Evolutionary conservation across 2,888 invertebrate genomes (phyloP).

Genomic region (Dendrolimus pini): DNA sequence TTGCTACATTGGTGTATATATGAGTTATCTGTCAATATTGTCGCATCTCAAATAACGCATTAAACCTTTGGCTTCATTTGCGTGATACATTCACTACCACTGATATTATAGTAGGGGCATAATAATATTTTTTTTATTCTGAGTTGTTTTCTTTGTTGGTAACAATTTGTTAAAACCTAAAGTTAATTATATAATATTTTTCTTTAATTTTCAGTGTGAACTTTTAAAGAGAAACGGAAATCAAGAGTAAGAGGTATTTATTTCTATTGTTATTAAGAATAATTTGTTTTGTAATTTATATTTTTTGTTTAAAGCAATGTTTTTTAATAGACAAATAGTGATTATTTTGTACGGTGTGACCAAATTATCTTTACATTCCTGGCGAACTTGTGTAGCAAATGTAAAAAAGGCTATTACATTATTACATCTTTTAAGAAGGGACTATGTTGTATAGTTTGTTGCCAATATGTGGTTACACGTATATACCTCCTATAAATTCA

Average conservation of each 20-base stretch:
- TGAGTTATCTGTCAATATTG: too few species aligned
- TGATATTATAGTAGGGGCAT: too few species aligned
- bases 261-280: background rate
- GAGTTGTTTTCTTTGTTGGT: slow-evolving; percentile 1
- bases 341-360: background rate
- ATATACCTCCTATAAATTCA: too few species aligned
- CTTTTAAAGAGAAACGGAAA: slow-evolving; percentile 30
- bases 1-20: too few species aligned
- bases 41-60: too few species aligned
- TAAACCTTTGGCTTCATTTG: too few species aligned
- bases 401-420: too few species aligned
- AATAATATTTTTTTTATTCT: background rate
- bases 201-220: slow-evolving; percentile 38
- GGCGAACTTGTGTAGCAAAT: too few species aligned
- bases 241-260: slow-evolving; percentile 19
- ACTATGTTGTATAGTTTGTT: too few species aligned
- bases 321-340: background rate
- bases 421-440: too few species aligned
- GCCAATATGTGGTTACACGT: too few species aligned
- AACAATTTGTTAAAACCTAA: background rate
- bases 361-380: background rate
- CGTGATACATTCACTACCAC: too few species aligned
- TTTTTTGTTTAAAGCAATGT: background rate
- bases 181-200: slow-evolving; percentile 2
- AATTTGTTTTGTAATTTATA: background rate